Evolutionary conservation across 2,888 invertebrate genomes (phyloP).

Genomic region (Geotrupes spiniger): DNA sequence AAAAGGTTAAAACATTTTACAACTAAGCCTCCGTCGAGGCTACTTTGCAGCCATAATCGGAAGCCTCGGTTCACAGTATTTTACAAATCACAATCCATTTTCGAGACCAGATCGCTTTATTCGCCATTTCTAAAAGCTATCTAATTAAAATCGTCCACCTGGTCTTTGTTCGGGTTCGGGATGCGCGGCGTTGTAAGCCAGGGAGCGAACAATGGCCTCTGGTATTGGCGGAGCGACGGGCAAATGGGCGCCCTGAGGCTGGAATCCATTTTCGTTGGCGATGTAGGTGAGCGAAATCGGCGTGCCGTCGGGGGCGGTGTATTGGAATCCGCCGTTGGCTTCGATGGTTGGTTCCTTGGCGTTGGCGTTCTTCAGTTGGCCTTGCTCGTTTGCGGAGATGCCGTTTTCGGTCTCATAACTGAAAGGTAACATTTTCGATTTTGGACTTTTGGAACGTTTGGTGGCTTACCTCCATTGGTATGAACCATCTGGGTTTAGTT

Average conservation of each 20-base stretch:
- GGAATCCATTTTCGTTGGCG: constrained; percentile 70
- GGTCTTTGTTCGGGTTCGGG: constrained; percentile 43
- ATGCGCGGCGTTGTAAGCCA: constrained; percentile 63
- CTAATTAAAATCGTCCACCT: constrained; percentile 7
- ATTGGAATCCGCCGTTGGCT: constrained; percentile 55
- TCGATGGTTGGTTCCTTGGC: constrained; percentile 51
- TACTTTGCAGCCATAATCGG: constrained; percentile 21
- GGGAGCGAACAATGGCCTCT: constrained; percentile 66
- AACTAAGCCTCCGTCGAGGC: constrained; percentile 11
- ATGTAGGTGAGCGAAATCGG: constrained; percentile 58
- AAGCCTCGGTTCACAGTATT: background rate
- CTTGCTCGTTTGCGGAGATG: constrained; percentile 59
- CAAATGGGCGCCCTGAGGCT: constrained; percentile 52
- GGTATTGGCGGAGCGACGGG: constrained; percentile 63
- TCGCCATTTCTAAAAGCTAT: background rate
- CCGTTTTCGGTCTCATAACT: constrained; percentile 64
- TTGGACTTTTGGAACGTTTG: too few relatives aligned
- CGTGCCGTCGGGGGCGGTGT: constrained; percentile 62
- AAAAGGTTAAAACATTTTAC: background rate
- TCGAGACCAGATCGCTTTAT: constrained; percentile 3
- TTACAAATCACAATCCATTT: constrained; percentile 7
- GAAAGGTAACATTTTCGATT: constrained; percentile 25
- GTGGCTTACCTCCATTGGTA: constrained; percentile 20
- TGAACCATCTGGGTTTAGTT: constrained; percentile 20
- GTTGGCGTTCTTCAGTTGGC: constrained; percentile 53